Percentiles rank a stretch among this genome's conserved stretches.
Conservation (phyloP, 2,888 invertebrate species). For the Dinocampus coccinellae region DNA sequence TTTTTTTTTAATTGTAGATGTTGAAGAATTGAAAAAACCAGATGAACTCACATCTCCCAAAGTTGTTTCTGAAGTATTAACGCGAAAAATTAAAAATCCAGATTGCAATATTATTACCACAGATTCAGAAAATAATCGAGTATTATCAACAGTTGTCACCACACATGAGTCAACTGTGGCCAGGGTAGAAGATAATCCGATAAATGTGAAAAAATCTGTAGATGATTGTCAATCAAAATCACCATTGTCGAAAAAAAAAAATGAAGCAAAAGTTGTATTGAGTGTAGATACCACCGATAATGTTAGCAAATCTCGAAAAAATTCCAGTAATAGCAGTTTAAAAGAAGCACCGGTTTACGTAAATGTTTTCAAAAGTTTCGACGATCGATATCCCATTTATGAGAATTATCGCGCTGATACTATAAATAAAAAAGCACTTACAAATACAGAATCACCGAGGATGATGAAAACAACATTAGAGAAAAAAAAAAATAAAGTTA, state of each 20-base stretch:
- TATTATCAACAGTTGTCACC: constrained; percentile 51
- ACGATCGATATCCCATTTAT: constrained; percentile 50
- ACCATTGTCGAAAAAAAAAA: constrained; percentile 1
- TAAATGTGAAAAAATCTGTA: constrained; percentile 6
- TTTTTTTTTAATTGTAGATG: constrained; percentile 8
- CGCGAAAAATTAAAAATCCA: constrained; percentile 4
- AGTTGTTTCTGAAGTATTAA: constrained; percentile 29
- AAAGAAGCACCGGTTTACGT: constrained; percentile 50
- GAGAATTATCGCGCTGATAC: constrained; percentile 47
- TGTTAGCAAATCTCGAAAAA: neutral
- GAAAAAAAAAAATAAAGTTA: constrained; percentile 19
- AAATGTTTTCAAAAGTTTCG: constrained; percentile 50
- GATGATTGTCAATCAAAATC: neutral
- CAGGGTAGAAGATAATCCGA: constrained; percentile 49
- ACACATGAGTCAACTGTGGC: constrained; percentile 52
- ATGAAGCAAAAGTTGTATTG: neutral
- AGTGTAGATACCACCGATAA: neutral
- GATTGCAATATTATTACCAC: constrained; percentile 43
- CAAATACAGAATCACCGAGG: neutral
- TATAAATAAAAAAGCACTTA: constrained; percentile 14
- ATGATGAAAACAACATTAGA: neutral
- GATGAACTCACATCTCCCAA: constrained; percentile 34
- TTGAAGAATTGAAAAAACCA: constrained; percentile 22
- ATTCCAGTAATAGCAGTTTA: neutral
- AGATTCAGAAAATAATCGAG: constrained; percentile 52